These are phyloP conservation scores for Hesperophylax magnus DNA, from an alignment of 1,140 invertebrate species.

Conservation along the genomic window DNA sequence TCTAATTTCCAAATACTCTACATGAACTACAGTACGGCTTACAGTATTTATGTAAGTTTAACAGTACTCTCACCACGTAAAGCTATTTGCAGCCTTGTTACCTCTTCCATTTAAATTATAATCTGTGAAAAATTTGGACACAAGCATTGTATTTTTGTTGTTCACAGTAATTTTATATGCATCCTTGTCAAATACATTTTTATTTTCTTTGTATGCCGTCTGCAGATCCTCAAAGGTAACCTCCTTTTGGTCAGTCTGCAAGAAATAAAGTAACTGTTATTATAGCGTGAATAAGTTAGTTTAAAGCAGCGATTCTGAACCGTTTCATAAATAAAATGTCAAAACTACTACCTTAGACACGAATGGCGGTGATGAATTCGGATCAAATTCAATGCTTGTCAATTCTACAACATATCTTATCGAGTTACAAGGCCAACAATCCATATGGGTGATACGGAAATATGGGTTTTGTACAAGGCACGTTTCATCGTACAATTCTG, in stretches of 20 bases:
- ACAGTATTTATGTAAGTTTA: not conserved
- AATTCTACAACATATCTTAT: slow-evolving; percentile 72
- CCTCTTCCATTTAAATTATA: slow-evolving; percentile 36
- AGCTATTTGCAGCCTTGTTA: slow-evolving; percentile 23
- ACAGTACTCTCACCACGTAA: slow-evolving; percentile 34
- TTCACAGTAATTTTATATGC: slow-evolving; percentile 70
- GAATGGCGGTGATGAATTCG: slow-evolving; percentile 65
- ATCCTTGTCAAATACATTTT: slow-evolving; percentile 70
- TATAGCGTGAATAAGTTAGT: too few relatives aligned
- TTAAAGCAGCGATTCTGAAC: too few relatives aligned
- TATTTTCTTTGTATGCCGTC: slow-evolving; percentile 64
- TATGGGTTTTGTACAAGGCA: slow-evolving; percentile 84
- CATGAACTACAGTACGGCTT: too few relatives aligned
- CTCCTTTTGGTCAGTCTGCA: slow-evolving; percentile 60
- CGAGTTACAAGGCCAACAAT: slow-evolving; percentile 83
- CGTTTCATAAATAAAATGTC: too few relatives aligned
- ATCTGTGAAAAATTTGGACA: slow-evolving; percentile 37
- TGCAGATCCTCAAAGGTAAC: slow-evolving; percentile 62
- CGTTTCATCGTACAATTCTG: slow-evolving; percentile 84
- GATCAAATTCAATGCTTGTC: slow-evolving; percentile 64
- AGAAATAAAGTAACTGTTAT: not conserved
- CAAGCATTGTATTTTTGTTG: slow-evolving; percentile 61
- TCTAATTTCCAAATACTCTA: too few relatives aligned
- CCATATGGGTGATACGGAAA: slow-evolving; percentile 79
- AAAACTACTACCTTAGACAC: slow-evolving; percentile 61